A percentile compares a stretch with the other conserved stretches of the same genome.
These are phyloP conservation scores for Drosophila busckii DNA, from an alignment of 1,140 invertebrate genomes.

Conservation along the genomic window DNA sequence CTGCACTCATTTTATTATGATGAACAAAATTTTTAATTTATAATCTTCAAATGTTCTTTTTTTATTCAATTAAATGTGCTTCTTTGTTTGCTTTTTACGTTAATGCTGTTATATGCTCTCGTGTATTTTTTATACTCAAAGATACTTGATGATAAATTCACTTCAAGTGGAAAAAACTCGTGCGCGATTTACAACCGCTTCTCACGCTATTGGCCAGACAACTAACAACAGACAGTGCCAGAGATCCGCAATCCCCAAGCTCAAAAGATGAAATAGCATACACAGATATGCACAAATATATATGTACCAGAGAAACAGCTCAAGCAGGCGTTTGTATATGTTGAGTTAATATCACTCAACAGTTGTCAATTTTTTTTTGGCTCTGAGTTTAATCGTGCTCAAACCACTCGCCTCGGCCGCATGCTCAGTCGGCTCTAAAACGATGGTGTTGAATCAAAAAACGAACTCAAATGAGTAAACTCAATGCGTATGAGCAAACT, in stretches of 20 bases:
- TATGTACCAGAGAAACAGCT: too few species aligned
- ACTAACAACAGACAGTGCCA: slow-evolving; percentile 32
- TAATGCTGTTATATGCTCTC: background rate
- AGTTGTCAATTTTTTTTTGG: too few species aligned
- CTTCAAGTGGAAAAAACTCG: slow-evolving; percentile 29
- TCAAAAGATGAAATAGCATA: slow-evolving; percentile 15
- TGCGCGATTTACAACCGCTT: slow-evolving; percentile 40
- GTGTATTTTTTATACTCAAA: slow-evolving; percentile 10
- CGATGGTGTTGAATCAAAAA: too few species aligned
- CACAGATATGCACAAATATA: background rate
- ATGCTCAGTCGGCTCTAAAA: too few species aligned
- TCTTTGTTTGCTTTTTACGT: slow-evolving; percentile 43
- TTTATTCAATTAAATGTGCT: too few species aligned
- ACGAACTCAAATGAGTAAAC: too few species aligned
- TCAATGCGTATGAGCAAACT: too few species aligned
- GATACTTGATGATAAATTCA: slow-evolving; percentile 26
- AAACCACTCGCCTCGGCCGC: too few species aligned
- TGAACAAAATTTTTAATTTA: slow-evolving; percentile 15
- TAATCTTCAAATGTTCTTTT: too few species aligned
- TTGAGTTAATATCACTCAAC: too few species aligned
- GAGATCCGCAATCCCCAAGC: slow-evolving; percentile 6
- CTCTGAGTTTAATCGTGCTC: too few species aligned
- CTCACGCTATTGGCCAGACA: slow-evolving; percentile 57
- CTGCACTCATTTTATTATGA: slow-evolving; percentile 51
- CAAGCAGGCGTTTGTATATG: too few species aligned